Evolutionary conservation across 2,113 vertebrate species (phyloP).

Genomic region (Chamaea fasciata): DNA sequence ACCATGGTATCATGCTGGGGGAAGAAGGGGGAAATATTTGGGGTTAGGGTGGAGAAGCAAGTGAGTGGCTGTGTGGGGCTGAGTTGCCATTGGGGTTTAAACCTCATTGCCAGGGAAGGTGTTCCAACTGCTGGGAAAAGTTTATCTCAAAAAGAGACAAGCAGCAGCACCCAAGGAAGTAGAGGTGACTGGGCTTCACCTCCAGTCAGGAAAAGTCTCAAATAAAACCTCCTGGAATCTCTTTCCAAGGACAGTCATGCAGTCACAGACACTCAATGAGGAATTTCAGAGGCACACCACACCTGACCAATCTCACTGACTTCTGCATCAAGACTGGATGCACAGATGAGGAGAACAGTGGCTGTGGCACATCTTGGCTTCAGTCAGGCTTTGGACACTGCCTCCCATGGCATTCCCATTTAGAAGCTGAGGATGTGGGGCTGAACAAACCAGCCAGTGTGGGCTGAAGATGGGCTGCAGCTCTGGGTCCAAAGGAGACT

Average conservation of each 20-base stretch:
- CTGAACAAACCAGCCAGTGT: not conserved
- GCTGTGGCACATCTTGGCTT: not conserved
- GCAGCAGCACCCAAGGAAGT: not conserved
- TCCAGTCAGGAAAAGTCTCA: not conserved
- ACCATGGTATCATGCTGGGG: not conserved
- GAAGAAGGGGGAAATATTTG: not conserved
- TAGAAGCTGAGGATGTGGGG: not conserved
- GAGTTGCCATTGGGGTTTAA: rapidly evolving
- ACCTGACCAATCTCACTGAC: not conserved
- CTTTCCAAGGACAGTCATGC: not conserved
- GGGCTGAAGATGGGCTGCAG: not conserved
- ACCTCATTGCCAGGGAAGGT: not conserved
- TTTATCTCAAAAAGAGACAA: not conserved
- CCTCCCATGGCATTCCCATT: not conserved
- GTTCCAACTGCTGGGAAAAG: not conserved
- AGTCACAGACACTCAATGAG: rapidly evolving
- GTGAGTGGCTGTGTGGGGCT: not conserved
- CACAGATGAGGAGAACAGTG: not conserved
- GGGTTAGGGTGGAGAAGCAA: not conserved
- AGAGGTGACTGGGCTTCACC: not conserved
- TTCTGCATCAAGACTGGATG: not conserved
- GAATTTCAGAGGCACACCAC: not conserved
- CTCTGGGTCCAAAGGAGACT: not conserved
- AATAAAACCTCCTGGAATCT: not conserved
- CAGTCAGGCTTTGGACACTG: not conserved